These are phyloP conservation scores for Labrus mixtus DNA, from an alignment of 2,113 vertebrate species.

Conservation along the genomic window DNA sequence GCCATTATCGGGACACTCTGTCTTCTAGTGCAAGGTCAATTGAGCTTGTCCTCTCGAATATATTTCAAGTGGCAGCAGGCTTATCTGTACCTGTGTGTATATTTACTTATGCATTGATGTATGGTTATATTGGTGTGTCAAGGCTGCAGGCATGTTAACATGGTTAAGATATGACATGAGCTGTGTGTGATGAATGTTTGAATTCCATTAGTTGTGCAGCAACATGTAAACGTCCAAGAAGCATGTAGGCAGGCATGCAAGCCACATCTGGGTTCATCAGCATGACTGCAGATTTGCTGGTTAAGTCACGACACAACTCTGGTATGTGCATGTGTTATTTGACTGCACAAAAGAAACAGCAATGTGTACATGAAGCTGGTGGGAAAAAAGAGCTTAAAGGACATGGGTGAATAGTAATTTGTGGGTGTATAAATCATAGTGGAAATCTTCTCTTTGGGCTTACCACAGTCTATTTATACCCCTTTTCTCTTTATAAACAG, in stretches of 20 bases:
- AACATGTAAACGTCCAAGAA: slow-evolving; percentile 47
- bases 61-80: slow-evolving; percentile 40
- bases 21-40: slow-evolving; percentile 59
- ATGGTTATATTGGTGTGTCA: slow-evolving; percentile 56
- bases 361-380: slow-evolving; percentile 24
- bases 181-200: slow-evolving; percentile 56
- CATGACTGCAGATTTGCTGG: slow-evolving; percentile 48
- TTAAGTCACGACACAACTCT: slow-evolving; percentile 36
- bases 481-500: slow-evolving; percentile 2
- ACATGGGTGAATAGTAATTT: slow-evolving; percentile 22
- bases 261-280: slow-evolving; percentile 49
- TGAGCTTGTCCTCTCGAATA: slow-evolving; percentile 38
- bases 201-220: slow-evolving; percentile 48
- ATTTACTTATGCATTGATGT: slow-evolving; percentile 43
- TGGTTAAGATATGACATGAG: slow-evolving; percentile 40
- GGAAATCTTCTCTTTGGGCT: slow-evolving; percentile 54
- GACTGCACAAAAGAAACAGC: slow-evolving; percentile 35
- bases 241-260: slow-evolving; percentile 36
- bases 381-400: slow-evolving; percentile 23
- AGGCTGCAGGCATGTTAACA: slow-evolving; percentile 39
- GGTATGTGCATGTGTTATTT: slow-evolving; percentile 39
- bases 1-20: slow-evolving; percentile 30
- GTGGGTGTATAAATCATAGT: slow-evolving; percentile 39
- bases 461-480: slow-evolving; percentile 34
- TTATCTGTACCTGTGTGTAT: slow-evolving; percentile 46